A percentile compares a stretch with the other conserved stretches of the same genome.
These are phyloP conservation scores for Tenebrio molitor DNA, from an alignment of 1,140 invertebrate genomes.

Conservation along the genomic window DNA sequence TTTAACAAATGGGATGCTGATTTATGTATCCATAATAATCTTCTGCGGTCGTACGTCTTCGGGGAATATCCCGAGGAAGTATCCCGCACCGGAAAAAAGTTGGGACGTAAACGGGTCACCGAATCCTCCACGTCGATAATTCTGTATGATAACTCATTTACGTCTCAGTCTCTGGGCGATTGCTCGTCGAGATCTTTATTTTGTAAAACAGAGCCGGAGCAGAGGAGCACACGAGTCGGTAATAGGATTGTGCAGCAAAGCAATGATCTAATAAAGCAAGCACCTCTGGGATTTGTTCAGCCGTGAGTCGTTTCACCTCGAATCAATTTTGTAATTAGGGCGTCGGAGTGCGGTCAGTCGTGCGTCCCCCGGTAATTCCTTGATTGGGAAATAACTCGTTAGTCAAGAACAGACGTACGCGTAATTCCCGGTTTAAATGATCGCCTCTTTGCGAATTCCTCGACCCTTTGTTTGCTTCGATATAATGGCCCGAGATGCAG, in stretches of 20 bases:
- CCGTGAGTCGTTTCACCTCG: slow-evolving; percentile 61
- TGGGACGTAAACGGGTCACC: slow-evolving; percentile 29
- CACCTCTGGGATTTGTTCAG: slow-evolving; percentile 62
- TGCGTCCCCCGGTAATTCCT: slow-evolving; percentile 59
- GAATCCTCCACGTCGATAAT: slow-evolving; percentile 38
- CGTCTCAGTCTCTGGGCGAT: slow-evolving; percentile 30
- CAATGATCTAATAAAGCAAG: slow-evolving; percentile 64
- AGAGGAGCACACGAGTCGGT: slow-evolving; percentile 51
- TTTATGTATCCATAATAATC: slow-evolving; percentile 40
- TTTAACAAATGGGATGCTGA: slow-evolving; percentile 35
- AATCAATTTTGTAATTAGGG: slow-evolving; percentile 64
- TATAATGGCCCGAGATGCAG: slow-evolving; percentile 32
- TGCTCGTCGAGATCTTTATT: slow-evolving; percentile 40
- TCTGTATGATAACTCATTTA: slow-evolving; percentile 37
- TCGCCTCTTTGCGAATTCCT: slow-evolving; percentile 40
- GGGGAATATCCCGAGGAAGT: slow-evolving; percentile 21
- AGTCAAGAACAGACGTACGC: slow-evolving; percentile 49
- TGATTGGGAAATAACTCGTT: slow-evolving; percentile 62
- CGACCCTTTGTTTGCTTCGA: slow-evolving; percentile 31
- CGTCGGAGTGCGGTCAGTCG: slow-evolving; percentile 55
- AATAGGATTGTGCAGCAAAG: slow-evolving; percentile 63
- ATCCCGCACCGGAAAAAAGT: slow-evolving; percentile 3
- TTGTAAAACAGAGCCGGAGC: slow-evolving; percentile 49
- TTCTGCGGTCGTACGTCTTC: slow-evolving; percentile 32
- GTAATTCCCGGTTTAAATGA: slow-evolving; percentile 41